A percentile compares a stretch with the other conserved stretches of the same genome.
Evolutionary conservation across 2,113 vertebrate genomes (phyloP).

Genomic region (Pelodiscus sinensis): DNA sequence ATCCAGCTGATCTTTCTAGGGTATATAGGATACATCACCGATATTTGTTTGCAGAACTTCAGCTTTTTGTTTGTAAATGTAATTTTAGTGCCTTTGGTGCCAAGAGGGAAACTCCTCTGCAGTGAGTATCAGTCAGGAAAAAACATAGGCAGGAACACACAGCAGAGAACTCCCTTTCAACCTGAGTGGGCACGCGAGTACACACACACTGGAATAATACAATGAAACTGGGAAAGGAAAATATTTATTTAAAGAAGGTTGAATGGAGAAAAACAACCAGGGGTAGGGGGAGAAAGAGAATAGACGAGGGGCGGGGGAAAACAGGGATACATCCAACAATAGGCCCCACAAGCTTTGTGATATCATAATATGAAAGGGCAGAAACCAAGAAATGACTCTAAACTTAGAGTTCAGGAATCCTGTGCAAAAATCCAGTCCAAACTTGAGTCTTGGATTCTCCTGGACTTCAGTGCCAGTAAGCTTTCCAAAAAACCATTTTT

Average conservation of each 20-base stretch:
- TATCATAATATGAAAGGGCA: no score
- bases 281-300: neutral
- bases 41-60: neutral
- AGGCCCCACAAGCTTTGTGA: no score
- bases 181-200: no score
- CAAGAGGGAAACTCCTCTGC: neutral
- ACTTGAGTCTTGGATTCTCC: no score
- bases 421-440: no score
- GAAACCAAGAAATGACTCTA: no score
- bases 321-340: no score
- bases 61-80: neutral
- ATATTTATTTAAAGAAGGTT: neutral
- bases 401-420: no score
- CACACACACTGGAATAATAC: neutral
- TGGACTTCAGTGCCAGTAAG: no score
- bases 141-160: neutral
- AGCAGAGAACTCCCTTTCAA: neutral
- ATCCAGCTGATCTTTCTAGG: neutral
- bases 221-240: neutral
- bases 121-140: neutral
- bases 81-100: neutral
- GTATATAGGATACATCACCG: neutral
- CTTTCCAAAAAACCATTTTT: no score
- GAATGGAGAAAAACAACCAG: neutral
- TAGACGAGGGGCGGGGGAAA: neutral